Evolutionary conservation across 2,888 invertebrate genomes (phyloP).

Genomic region (Agrotis puta): DNA sequence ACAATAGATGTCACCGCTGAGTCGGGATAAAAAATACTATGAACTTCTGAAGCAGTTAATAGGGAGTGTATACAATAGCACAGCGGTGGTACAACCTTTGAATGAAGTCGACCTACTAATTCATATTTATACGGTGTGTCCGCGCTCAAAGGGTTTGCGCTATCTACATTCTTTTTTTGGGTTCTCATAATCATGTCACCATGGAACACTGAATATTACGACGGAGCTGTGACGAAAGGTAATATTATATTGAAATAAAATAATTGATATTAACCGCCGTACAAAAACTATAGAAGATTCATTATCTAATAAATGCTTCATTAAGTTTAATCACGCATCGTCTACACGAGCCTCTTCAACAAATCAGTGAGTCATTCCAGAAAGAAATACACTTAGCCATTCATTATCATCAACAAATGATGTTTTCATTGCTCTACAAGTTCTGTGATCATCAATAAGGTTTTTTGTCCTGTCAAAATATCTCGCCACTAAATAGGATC

Average conservation of each 20-base stretch:
- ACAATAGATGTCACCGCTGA: conserved; percentile 81
- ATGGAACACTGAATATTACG: conserved; percentile 54
- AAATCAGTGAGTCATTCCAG: conserved; percentile 54
- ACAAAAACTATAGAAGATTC: conserved; percentile 32
- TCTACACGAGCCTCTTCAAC: conserved; percentile 43
- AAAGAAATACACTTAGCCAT: conserved; percentile 62
- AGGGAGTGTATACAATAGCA: conserved; percentile 79
- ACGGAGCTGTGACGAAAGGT: conserved; percentile 19
- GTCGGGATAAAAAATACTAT: conserved; percentile 83
- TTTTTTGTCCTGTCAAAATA: conserved; percentile 73
- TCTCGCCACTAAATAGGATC: conserved; percentile 64
- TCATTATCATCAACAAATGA: conserved; percentile 64
- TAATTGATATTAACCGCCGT: conserved; percentile 1
- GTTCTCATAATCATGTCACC: conserved; percentile 72
- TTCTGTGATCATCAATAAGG: conserved; percentile 64
- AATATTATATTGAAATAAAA: conserved; percentile 10
- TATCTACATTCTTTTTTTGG: conserved; percentile 69
- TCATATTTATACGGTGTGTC: conserved; percentile 81
- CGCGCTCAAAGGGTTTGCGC: conserved; percentile 77
- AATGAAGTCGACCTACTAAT: conserved; percentile 82
- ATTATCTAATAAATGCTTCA: conserved; percentile 56
- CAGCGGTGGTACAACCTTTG: conserved; percentile 78
- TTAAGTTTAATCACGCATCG: conserved; percentile 55
- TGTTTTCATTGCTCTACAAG: conserved; percentile 70
- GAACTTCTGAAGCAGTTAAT: conserved; percentile 90